Evolutionary conservation across 2,113 vertebrate species (phyloP), one percentile per base, ranked within the genome.

Genomic region (Mohoua ochrocephala): DNA sequence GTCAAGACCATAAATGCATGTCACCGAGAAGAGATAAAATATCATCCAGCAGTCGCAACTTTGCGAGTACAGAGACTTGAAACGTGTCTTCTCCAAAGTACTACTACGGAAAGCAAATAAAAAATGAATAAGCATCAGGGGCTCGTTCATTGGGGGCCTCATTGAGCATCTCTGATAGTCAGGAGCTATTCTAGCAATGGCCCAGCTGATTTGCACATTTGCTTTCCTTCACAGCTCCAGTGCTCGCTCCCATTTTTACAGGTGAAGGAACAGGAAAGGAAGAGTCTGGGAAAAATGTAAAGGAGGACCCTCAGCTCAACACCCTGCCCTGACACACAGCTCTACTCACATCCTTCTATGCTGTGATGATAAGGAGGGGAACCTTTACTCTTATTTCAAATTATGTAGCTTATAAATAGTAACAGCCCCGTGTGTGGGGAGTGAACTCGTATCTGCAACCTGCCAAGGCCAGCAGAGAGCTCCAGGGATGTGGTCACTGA

Each of bases 31-130:
- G 79, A 95, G 53, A 50, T 8, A 6, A 87, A 84, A 39, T 33
- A 54, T 59, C 91, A 81, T 41, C 71, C 59, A 86, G 71, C 47
- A 90, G 79, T 86, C 76, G 88, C 73, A 74, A 13, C 68, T 88
- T 76, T 23, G 23, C 33, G 28, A 77, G 64, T 69, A 84, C 47
- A 65, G 63, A 86, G 71, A 23, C 76, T 53, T 88, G 71, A 67
- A 74, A 78, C 27, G 20, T 13, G 2, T 52, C 75, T 78, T 75
- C 67, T 57, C n/a, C 71, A 60, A 80, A 63, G 90, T 59, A 80
- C 63, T 95, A 52, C 82, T 67, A 17, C 28, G 17, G 59, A 80
- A 64, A 24, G 71, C 60, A 84, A 92, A 91, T 83, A 15, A 85
- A 74, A 93, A 90, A 63, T 75, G 52, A 85, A 59, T 56, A 44